Evolutionary conservation across 2,888 invertebrate genomes (phyloP).

Genomic region (Alviniconcha strummeri): DNA sequence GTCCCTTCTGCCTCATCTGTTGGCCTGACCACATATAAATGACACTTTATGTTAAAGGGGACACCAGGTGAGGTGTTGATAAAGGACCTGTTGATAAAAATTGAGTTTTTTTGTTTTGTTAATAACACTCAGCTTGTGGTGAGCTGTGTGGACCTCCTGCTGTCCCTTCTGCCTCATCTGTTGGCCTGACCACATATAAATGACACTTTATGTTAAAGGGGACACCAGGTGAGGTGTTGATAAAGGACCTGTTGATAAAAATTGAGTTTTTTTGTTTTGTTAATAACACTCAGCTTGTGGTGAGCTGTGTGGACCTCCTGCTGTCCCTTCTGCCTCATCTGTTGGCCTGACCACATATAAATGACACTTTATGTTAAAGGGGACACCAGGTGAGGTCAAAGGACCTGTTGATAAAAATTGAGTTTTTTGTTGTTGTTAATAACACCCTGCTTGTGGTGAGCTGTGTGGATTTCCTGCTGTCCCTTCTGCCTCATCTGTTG

Average conservation of each 20-base stretch:
- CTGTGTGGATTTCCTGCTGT: constrained; percentile 7
- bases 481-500: neutral
- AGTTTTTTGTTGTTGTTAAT: no score
- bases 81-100: neutral
- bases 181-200: neutral
- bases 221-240: constrained; percentile 37
- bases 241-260: neutral
- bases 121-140: constrained; percentile 60
- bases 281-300: constrained; percentile 60
- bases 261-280: neutral
- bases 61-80: constrained; percentile 36
- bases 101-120: neutral
- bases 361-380: no score
- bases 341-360: neutral
- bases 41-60: no score
- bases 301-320: constrained; percentile 31
- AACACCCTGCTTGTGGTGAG: constrained; percentile 68
- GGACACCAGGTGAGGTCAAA: no score
- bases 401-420: no score
- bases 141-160: constrained; percentile 34
- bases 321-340: neutral
- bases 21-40: neutral
- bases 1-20: neutral
- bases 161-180: neutral
- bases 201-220: no score